A percentile compares a stretch with the other conserved stretches of the same genome.
phyloP scores from a whole-genome alignment of 53 echinoderm and acorn worm genomes.

The Holothuria leucospilota region DNA sequence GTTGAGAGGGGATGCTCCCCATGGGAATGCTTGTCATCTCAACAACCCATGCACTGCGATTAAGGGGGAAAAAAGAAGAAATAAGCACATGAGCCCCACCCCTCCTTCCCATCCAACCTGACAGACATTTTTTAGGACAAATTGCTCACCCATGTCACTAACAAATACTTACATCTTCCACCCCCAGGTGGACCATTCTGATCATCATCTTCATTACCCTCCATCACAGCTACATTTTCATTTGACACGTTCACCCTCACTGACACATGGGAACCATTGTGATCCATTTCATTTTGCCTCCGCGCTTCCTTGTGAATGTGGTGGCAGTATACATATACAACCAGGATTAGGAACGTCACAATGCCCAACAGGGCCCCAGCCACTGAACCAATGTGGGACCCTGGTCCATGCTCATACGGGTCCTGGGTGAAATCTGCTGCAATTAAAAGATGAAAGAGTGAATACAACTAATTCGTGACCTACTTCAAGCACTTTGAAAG shows the following conservation, averaged over 20 bases:
- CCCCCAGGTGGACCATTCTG: conserved; percentile 76
- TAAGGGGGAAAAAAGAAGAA: no score
- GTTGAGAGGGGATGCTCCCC: no score
- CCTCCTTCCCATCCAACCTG: no score
- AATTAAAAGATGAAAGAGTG: no score
- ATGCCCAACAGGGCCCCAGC: conserved; percentile 94
- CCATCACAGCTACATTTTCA: conserved; percentile 77
- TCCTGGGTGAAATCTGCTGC: not conserved
- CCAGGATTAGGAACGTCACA: conserved; percentile 84
- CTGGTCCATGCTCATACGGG: conserved; percentile 29
- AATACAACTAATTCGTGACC: no score
- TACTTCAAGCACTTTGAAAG: no score
- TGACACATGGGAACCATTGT: conserved; percentile 83
- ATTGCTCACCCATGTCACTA: not conserved
- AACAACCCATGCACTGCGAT: no score
- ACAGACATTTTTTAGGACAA: no score
- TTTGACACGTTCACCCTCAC: conserved; percentile 84
- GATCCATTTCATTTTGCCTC: conserved; percentile 83
- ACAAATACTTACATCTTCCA: conserved; percentile 68
- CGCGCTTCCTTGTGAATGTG: conserved; percentile 82
- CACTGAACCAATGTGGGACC: conserved; percentile 92
- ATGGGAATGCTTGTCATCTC: no score
- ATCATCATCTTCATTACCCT: conserved; percentile 66
- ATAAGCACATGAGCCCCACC: no score
- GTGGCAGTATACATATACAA: conserved; percentile 95